Percentiles rank a stretch among this genome's conserved stretches.
Conservation (phyloP, 2,888 invertebrate genomes). For the Adelognathus sp. region DNA sequence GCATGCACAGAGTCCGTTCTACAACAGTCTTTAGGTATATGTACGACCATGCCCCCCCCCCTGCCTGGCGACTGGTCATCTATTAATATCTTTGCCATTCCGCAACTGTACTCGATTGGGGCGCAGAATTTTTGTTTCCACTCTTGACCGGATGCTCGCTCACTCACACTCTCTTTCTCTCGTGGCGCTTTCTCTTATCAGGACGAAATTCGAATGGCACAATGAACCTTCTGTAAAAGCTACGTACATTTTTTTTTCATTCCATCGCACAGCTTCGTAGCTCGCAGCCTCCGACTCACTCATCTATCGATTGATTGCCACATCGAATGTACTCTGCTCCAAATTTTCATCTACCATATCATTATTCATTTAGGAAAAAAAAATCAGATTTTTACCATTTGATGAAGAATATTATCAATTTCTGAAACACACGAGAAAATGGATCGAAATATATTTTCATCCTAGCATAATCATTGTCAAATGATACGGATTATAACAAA, state of each 20-base stretch:
- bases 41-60: conserved; percentile 24
- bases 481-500: too few species aligned
- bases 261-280: neutral
- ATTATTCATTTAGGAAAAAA: neutral
- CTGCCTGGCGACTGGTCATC: conserved; percentile 19
- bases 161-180: neutral
- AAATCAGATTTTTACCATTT: neutral
- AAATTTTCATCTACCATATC: neutral
- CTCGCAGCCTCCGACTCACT: neutral
- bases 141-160: conserved; percentile 8
- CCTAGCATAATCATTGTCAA: too few species aligned
- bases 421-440: too few species aligned
- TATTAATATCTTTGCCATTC: conserved; percentile 48
- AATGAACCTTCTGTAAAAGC: conserved; percentile 11
- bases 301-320: neutral
- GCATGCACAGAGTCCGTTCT: conserved; percentile 6
- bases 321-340: too few species aligned
- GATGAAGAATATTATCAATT: neutral
- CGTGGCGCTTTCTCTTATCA: neutral
- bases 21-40: conserved; percentile 32
- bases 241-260: conserved; percentile 2
- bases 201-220: neutral
- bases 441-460: too few species aligned
- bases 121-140: conserved; percentile 21
- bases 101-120: conserved; percentile 20